Percentiles rank a stretch among this genome's conserved stretches.
Conservation (phyloP, 2,888 invertebrate species). For the Melanargia galathea region DNA sequence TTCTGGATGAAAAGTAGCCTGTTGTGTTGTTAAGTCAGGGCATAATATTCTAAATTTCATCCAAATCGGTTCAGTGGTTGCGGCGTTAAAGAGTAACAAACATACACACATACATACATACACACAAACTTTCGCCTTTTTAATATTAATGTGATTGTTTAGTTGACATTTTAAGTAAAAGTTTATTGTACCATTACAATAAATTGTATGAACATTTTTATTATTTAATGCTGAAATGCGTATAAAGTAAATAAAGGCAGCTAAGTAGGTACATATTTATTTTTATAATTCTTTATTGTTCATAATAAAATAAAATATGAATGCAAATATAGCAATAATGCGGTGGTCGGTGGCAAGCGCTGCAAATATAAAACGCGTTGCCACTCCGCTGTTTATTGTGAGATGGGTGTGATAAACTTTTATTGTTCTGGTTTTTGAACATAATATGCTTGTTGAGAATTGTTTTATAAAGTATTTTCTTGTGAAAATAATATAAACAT, state of each 20-base stretch:
- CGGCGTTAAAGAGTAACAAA: too few relatives aligned
- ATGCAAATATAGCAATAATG: conserved; percentile 47
- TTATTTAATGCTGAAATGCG: neutral
- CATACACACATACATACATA: too few relatives aligned
- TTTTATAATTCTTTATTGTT: conserved; percentile 29
- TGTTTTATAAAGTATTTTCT: conserved; percentile 18
- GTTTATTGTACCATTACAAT: too few relatives aligned
- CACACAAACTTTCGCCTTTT: too few relatives aligned
- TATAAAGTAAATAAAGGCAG: neutral
- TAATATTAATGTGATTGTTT: too few relatives aligned
- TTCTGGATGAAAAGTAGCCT: too few relatives aligned
- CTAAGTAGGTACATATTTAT: neutral
- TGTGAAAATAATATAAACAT: neutral
- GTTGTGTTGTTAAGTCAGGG: too few relatives aligned
- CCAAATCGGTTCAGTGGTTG: too few relatives aligned
- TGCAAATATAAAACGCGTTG: conserved; percentile 38
- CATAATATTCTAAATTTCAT: too few relatives aligned
- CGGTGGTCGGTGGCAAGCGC: conserved; percentile 44
- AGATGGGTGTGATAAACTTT: conserved; percentile 46
- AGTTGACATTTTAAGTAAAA: too few relatives aligned
- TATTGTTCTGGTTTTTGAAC: conserved; percentile 44
- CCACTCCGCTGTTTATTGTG: conserved; percentile 35
- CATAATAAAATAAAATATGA: conserved; percentile 41
- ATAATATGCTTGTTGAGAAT: conserved; percentile 15
- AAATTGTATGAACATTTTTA: neutral